Evolutionary conservation across 2,797 vertebrate species (phyloP).

Genomic region (Typhlichthys eigenmanni): DNA sequence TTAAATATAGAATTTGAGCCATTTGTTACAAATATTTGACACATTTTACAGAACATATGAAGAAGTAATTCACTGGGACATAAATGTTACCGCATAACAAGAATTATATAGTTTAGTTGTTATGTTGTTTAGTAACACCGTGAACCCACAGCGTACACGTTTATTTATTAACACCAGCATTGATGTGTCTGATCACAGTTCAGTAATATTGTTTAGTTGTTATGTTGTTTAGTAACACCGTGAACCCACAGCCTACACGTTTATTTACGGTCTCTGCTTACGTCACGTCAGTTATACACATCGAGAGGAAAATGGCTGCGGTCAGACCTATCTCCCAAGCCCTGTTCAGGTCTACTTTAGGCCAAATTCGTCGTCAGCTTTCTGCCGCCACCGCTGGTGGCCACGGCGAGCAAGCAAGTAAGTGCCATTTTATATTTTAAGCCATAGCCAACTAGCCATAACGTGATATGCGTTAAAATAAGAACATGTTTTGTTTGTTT

Average conservation of each 20-base stretch:
- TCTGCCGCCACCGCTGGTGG: conserved; percentile 58
- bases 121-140: too few relatives aligned
- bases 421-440: rapidly evolving
- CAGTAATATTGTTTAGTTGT: too few relatives aligned
- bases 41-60: too few relatives aligned
- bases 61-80: too few relatives aligned
- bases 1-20: too few relatives aligned
- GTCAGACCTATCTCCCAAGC: conserved; percentile 51
- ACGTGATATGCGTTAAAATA: rapidly evolving
- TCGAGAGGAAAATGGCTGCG: conserved; percentile 64
- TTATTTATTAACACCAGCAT: too few relatives aligned
- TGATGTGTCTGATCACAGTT: too few relatives aligned
- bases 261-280: not conserved
- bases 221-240: too few relatives aligned
- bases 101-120: too few relatives aligned
- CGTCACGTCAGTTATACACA: not conserved
- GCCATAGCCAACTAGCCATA: rapidly evolving
- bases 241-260: not conserved
- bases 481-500: not conserved
- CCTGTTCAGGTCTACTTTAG: conserved; percentile 52
- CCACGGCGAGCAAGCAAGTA: conserved; percentile 66
- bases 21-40: too few relatives aligned
- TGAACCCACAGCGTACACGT: too few relatives aligned
- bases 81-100: too few relatives aligned
- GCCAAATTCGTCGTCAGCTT: conserved; percentile 67